Percentiles rank a stretch among this genome's conserved stretches.
phyloP scores from a whole-genome alignment of 1,140 invertebrate genomes.

The Drosophila biarmipes region DNA sequence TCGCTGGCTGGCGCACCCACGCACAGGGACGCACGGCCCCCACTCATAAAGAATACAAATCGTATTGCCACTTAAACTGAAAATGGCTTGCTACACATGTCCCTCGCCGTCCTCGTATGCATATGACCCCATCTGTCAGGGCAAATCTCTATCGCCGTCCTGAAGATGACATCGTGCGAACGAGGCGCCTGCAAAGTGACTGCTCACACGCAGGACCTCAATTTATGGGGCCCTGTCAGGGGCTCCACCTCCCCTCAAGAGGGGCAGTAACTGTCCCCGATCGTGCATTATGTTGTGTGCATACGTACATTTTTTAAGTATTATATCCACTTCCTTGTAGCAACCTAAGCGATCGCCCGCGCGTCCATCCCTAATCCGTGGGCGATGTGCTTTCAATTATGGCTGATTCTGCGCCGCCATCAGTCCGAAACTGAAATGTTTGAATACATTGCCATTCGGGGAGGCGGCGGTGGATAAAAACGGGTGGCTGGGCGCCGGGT shows the following conservation, averaged over 20 bases:
- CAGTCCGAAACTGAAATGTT: conserved; percentile 79
- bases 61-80: conserved; percentile 80
- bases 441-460: conserved; percentile 79
- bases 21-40: conserved; percentile 16
- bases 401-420: conserved; percentile 58
- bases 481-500: neutral
- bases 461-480: neutral
- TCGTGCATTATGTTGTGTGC: no score
- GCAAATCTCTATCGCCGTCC: neutral
- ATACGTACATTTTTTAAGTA: neutral
- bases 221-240: conserved; percentile 10
- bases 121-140: conserved; percentile 20
- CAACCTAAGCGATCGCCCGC: neutral
- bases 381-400: conserved; percentile 67
- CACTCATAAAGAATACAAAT: conserved; percentile 77
- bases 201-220: conserved; percentile 23
- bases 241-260: neutral
- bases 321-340: no score
- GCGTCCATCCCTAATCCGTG: conserved; percentile 15
- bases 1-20: conserved; percentile 46
- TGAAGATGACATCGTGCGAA: conserved; percentile 29
- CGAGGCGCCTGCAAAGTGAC: conserved; percentile 17
- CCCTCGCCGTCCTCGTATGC: conserved; percentile 30
- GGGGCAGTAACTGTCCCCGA: no score
- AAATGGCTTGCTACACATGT: conserved; percentile 72